phyloP scores from a whole-genome alignment of 2,888 invertebrate genomes.

The Liodrosophila aerea region DNA sequence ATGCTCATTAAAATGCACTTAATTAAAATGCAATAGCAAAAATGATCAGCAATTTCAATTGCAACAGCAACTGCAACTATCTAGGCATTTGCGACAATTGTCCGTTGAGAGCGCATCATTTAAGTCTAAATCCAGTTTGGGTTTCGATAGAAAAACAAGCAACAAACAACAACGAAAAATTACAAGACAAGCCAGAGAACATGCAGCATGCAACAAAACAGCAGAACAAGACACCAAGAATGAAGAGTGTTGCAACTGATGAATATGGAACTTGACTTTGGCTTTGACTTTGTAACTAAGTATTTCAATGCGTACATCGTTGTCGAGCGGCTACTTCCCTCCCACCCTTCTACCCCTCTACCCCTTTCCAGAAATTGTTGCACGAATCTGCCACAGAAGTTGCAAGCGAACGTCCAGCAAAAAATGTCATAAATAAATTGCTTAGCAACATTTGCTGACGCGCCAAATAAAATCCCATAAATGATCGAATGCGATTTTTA shows the following conservation, averaged over 20 bases:
- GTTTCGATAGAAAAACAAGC: slow-evolving; percentile 70
- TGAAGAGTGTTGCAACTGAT: slow-evolving; percentile 79
- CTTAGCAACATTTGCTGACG: slow-evolving; percentile 78
- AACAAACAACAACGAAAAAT: slow-evolving; percentile 65
- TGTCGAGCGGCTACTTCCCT: neutral
- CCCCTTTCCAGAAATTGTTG: slow-evolving; percentile 64
- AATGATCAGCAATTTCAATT: slow-evolving; percentile 58
- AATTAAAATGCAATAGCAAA: slow-evolving; percentile 76
- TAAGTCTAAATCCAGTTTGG: slow-evolving; percentile 75
- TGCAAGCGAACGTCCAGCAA: slow-evolving; percentile 45
- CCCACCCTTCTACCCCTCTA: neutral
- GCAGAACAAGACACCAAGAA: slow-evolving; percentile 65
- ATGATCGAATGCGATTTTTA: slow-evolving; percentile 80
- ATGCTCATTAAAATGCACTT: slow-evolving; percentile 76
- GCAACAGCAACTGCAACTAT: slow-evolving; percentile 48
- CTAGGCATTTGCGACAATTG: slow-evolving; percentile 30
- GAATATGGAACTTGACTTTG: slow-evolving; percentile 82
- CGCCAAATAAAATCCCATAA: slow-evolving; percentile 82
- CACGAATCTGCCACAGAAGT: slow-evolving; percentile 68
- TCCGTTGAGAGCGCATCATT: slow-evolving; percentile 56
- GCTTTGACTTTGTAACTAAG: slow-evolving; percentile 71
- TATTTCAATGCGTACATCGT: slow-evolving; percentile 64
- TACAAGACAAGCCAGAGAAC: slow-evolving; percentile 70
- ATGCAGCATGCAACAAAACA: slow-evolving; percentile 37
- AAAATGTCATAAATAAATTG: slow-evolving; percentile 79